Conservation (phyloP, 1,140 invertebrate species). For the Heliconius melpomene region DNA sequence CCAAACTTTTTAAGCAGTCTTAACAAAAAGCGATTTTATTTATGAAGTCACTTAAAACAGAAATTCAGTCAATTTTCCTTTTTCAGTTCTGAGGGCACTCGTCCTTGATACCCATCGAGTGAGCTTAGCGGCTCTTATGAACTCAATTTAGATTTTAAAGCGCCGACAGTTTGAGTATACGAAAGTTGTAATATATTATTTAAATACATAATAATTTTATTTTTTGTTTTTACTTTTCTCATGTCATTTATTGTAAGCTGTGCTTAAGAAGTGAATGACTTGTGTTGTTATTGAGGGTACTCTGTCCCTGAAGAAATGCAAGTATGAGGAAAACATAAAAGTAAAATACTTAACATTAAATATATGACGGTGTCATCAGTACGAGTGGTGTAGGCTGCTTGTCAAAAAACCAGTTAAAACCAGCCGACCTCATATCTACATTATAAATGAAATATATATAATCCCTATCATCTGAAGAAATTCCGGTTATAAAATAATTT, state of each 20-base stretch:
- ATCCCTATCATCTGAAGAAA: too few relatives aligned
- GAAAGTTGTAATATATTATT: not conserved
- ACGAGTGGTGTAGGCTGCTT: too few relatives aligned
- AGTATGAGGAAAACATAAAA: too few relatives aligned
- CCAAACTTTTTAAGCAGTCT: constrained; percentile 3
- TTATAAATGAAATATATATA: too few relatives aligned
- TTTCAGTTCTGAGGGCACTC: constrained; percentile 12
- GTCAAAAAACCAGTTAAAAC: too few relatives aligned
- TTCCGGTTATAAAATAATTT: too few relatives aligned
- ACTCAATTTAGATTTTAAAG: not conserved
- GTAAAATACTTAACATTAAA: too few relatives aligned
- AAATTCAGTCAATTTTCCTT: constrained; percentile 20
- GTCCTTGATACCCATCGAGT: constrained; percentile 23
- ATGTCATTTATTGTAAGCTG: not conserved
- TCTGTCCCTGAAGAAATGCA: too few relatives aligned
- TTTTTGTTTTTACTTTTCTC: not conserved
- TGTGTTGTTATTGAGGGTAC: too few relatives aligned
- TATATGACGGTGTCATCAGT: too few relatives aligned
- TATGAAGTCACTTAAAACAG: constrained; percentile 15
- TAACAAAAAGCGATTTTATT: constrained; percentile 22
- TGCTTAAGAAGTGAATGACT: not conserved
- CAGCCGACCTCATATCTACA: too few relatives aligned
- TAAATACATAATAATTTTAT: not conserved
- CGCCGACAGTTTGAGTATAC: not conserved
- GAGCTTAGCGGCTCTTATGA: constrained; percentile 19